Evolutionary conservation across 2,113 vertebrate species (phyloP).

Genomic region (Puffinus mauretanicus): DNA sequence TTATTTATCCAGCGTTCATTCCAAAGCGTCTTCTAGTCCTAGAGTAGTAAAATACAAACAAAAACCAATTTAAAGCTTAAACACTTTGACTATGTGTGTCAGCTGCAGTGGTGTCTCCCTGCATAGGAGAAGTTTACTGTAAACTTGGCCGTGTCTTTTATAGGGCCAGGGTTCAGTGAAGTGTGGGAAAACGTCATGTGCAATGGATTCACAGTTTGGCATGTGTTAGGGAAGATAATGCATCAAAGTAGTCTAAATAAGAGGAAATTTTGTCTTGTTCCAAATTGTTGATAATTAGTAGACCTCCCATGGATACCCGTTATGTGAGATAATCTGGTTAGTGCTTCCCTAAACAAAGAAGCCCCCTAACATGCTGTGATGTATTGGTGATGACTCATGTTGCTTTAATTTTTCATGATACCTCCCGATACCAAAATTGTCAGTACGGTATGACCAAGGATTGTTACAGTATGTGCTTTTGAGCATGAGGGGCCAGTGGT

Average conservation of each 20-base stretch:
- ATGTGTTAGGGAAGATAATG: neutral
- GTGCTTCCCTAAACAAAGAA: neutral
- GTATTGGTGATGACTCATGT: neutral
- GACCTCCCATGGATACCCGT: fast-evolving
- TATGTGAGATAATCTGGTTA: neutral
- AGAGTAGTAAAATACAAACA: neutral
- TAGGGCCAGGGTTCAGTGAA: neutral
- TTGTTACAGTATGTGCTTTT: neutral
- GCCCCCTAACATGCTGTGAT: neutral
- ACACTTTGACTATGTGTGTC: neutral
- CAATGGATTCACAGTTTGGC: neutral
- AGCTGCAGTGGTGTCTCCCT: neutral
- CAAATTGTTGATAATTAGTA: neutral
- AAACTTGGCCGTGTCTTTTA: neutral
- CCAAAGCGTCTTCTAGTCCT: neutral
- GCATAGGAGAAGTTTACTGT: neutral
- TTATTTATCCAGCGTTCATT: neutral
- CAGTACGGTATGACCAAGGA: neutral
- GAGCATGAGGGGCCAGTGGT: neutral
- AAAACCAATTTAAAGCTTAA: neutral
- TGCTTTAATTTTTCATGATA: neutral
- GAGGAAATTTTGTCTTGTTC: neutral
- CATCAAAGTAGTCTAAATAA: neutral
- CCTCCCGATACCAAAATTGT: neutral
- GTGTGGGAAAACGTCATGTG: neutral